These are phyloP conservation scores for Centrocercus urophasianus DNA, from an alignment of 2,113 vertebrate species.

Conservation along the genomic window DNA sequence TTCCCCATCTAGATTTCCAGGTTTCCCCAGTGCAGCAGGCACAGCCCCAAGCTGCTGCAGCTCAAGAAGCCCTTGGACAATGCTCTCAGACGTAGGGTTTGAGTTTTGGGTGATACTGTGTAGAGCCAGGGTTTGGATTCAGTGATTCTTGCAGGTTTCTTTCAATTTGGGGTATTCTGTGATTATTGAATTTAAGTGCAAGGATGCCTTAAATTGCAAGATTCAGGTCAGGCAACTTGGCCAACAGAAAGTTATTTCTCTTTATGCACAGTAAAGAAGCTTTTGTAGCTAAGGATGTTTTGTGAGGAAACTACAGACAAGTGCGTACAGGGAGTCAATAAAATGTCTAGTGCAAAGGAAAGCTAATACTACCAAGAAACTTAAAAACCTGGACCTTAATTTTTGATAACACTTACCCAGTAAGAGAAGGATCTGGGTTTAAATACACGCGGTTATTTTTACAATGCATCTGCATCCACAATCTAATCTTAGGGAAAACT, in stretches of 20 bases:
- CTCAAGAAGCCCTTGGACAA: background rate
- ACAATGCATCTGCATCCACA: accelerated
- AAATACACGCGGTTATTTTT: background rate
- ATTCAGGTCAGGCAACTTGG: background rate
- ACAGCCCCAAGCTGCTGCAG: background rate
- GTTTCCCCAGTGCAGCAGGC: no score
- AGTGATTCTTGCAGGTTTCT: background rate
- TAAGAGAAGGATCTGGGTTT: background rate
- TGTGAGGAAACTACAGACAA: background rate
- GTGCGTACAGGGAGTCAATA: background rate
- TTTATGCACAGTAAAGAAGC: background rate
- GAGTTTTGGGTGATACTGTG: background rate
- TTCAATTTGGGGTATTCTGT: background rate
- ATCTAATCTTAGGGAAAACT: background rate
- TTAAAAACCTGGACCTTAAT: background rate
- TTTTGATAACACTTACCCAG: background rate
- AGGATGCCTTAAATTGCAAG: background rate
- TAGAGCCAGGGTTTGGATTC: background rate
- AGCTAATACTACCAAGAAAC: background rate
- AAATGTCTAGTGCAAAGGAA: background rate
- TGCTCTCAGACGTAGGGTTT: background rate
- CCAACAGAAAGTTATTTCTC: background rate
- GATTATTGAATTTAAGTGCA: background rate
- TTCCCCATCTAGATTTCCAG: no score
- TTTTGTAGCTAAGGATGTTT: background rate